Evolutionary conservation across 2,797 vertebrate species (phyloP), one percentile per base, ranked within the genome.

Genomic region (Smutsia gigantea): DNA sequence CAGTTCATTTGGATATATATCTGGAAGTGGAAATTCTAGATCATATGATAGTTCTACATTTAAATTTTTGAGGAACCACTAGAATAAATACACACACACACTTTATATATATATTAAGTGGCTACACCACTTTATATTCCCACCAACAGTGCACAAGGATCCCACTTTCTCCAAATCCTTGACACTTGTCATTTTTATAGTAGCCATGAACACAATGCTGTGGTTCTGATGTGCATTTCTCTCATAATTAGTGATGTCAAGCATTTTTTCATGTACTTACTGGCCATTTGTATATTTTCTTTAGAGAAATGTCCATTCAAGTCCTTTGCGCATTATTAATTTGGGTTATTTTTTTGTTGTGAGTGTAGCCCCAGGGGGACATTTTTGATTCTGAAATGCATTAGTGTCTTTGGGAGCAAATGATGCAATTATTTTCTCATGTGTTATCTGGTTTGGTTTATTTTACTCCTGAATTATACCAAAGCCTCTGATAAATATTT

Each of bases 401-500:
- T 68, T 37, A 81, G 39, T 46, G 29, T 71, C 90, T 75, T 31
- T 90, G 90, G 53, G 59, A 87, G 61, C 19, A 86, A 82, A 89
- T 89, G 69, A 90, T 71, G 37, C 63, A 69, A 59, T 78, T 83
- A 66, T 75, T 92, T 95, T 61, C 25, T 55, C 79, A 55, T 18
- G 42, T 61, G 59, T 78, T 61, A 85, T 46, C 63, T 83, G 83
- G 21, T 55, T 85, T 87, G 68, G 37, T 79, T 69, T 53, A 68
- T 61, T 90, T 79, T 74, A 85, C 79, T 89, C 51, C 37, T 77
- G 79, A 17, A 51, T 74, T 87, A 89, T 23, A 81, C 27, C 59
- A 75, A 92, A 92, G 51, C 19, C 78, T 92, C 57, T 86, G 42
- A 79, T 77, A 13, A 92, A 84, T 69, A 68, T 72, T 78, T 87